Evolutionary conservation across 2,113 vertebrate species (phyloP).

Genomic region (Narcine bancroftii): DNA sequence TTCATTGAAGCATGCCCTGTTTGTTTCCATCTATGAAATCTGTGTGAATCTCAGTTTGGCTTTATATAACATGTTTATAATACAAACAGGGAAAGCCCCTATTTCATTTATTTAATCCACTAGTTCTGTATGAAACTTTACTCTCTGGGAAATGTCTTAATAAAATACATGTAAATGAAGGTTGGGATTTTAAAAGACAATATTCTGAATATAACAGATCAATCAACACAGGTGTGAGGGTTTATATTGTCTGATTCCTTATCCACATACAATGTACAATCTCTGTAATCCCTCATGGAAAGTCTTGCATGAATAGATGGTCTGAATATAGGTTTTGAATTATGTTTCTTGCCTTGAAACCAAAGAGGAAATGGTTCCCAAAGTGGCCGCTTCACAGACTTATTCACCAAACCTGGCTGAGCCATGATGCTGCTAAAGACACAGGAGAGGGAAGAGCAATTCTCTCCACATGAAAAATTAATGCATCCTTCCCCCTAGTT

Average conservation of each 20-base stretch:
- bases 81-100: background rate
- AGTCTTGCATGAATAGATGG: background rate
- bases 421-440: too few species aligned
- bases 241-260: background rate
- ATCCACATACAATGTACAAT: background rate
- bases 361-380: background rate
- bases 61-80: constrained; percentile 32
- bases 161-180: constrained; percentile 19
- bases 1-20: constrained; percentile 14
- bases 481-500: too few species aligned
- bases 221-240: background rate
- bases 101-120: background rate
- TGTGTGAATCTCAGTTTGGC: constrained; percentile 9
- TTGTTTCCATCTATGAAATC: constrained; percentile 28
- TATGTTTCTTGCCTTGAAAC: background rate
- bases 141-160: constrained; percentile 21
- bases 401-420: background rate
- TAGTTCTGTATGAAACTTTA: constrained; percentile 18
- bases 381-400: background rate
- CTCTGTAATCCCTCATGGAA: background rate
- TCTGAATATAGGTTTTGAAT: background rate
- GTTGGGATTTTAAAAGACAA: background rate
- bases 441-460: too few species aligned
- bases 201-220: constrained; percentile 15
- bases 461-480: too few species aligned